Evolutionary conservation across 1,140 invertebrate genomes (phyloP), one percentile per base, ranked within the genome.

Genomic region (Antheraea pernyi): DNA sequence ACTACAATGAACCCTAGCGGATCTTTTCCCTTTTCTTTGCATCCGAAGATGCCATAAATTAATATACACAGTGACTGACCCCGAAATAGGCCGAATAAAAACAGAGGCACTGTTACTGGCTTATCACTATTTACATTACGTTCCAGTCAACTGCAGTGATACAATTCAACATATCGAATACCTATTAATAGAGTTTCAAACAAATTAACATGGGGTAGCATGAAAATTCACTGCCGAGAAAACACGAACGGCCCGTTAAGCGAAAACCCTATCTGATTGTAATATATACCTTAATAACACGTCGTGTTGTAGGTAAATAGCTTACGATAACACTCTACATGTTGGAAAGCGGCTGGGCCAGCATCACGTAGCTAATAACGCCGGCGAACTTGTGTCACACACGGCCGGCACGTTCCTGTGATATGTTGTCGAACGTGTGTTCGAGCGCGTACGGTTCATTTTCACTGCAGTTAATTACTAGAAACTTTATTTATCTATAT

Each of bases 351-450:
- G 30, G 46, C 46, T 63, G 58, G 69, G 67, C 18, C 64, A 36
- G 66, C 42, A 59, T 71, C 79, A 81, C 79, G 79, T 81, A 81
- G 46, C 74, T 74, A 75, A 80, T 76, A 75, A 66, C 42, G 75
- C 42, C 11, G 22, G 16, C 18, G 22, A 63, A 61, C 36, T 64
- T 53, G 46, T 53, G 13, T 53, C 46, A 71, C 60, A 65, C 64
- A 65, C 42, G 64, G 42, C 16, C 64, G 42, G n/a, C 42, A 48
- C 37, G 64, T 53, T 65, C 64, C 19, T 11, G 9, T 19, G 39
- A 46, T 65, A 48, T 65, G 19, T 65, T 37, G 30, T 37, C 61
- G 61, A 63, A 63, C 61, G 61, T 63, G 61, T 11, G 19, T 37
- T 30, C 11, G 16, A 36, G 37, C 61, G 30, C 30, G 59, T 13